These are phyloP conservation scores for Euleptes europaea DNA, from an alignment of 2,113 vertebrate species.

Conservation along the genomic window DNA sequence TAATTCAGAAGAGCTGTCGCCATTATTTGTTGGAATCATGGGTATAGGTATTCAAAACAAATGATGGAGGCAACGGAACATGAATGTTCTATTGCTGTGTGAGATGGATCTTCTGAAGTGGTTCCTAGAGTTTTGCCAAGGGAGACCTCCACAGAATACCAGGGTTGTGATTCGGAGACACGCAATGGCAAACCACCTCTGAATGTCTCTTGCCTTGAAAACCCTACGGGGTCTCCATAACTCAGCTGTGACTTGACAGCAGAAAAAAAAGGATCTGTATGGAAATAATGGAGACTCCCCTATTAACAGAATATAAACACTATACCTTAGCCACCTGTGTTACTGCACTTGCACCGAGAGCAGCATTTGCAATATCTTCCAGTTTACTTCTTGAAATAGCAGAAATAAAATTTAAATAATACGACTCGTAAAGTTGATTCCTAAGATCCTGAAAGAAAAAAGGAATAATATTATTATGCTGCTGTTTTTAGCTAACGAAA, in stretches of 20 bases:
- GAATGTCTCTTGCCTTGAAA: no score
- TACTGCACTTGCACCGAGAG: conserved; percentile 91
- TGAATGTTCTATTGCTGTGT: no score
- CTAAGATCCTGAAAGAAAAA: conserved; percentile 86
- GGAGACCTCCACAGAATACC: no score
- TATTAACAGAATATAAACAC: background rate
- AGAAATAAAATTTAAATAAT: conserved; percentile 98
- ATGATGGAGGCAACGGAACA: background rate
- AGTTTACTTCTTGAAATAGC: conserved; percentile 98
- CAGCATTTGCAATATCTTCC: conserved; percentile 96
- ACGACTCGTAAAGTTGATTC: conserved; percentile 94
- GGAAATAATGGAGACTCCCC: background rate
- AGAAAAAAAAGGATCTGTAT: background rate
- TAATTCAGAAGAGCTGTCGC: background rate
- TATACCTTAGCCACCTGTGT: conserved; percentile 93
- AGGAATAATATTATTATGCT: background rate
- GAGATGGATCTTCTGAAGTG: no score
- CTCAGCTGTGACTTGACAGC: no score
- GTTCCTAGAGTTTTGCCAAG: background rate
- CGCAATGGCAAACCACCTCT: no score
- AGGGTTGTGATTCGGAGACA: no score
- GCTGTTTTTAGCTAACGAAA: background rate
- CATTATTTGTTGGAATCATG: background rate
- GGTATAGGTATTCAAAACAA: background rate
- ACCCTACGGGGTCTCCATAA: no score